A percentile compares a stretch with the other conserved stretches of the same genome.
phyloP scores from a whole-genome alignment of 2,113 vertebrate genomes.

The Oxyura jamaicensis region DNA sequence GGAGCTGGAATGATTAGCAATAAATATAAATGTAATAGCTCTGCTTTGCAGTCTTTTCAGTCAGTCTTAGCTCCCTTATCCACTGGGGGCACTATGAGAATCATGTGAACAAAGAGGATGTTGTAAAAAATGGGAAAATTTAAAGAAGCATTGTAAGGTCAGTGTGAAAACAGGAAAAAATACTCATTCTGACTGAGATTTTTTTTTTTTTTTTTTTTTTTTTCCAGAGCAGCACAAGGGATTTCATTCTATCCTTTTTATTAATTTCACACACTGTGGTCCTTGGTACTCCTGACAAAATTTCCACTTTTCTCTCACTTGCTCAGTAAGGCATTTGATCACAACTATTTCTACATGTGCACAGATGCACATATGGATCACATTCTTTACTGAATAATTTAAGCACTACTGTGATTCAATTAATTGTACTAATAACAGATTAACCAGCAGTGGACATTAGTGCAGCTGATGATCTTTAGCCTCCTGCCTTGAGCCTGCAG shows the following conservation, averaged over 20 bases:
- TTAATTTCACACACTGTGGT: background rate
- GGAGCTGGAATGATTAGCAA: constrained; percentile 71
- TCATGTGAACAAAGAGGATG: background rate
- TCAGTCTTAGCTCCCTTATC: background rate
- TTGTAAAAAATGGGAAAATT: background rate
- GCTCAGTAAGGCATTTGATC: background rate
- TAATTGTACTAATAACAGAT: constrained; percentile 38
- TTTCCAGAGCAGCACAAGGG: background rate
- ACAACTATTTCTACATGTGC: background rate
- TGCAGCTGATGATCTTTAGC: constrained; percentile 34
- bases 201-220: background rate
- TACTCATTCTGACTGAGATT: background rate
- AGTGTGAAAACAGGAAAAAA: background rate
- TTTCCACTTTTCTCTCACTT: background rate
- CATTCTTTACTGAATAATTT: constrained; percentile 9
- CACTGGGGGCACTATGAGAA: constrained; percentile 7
- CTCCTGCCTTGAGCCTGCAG: constrained; percentile 49
- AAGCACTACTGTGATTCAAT: constrained; percentile 9
- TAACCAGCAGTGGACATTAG: constrained; percentile 32
- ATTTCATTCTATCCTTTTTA: background rate
- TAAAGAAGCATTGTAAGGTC: background rate
- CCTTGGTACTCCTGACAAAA: background rate
- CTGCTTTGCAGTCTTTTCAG: constrained; percentile 32
- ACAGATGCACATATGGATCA: background rate
- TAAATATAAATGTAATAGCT: constrained; percentile 74